These are phyloP conservation scores for Cerastis leucographa DNA, from an alignment of 2,888 invertebrate species.

Conservation along the genomic window DNA sequence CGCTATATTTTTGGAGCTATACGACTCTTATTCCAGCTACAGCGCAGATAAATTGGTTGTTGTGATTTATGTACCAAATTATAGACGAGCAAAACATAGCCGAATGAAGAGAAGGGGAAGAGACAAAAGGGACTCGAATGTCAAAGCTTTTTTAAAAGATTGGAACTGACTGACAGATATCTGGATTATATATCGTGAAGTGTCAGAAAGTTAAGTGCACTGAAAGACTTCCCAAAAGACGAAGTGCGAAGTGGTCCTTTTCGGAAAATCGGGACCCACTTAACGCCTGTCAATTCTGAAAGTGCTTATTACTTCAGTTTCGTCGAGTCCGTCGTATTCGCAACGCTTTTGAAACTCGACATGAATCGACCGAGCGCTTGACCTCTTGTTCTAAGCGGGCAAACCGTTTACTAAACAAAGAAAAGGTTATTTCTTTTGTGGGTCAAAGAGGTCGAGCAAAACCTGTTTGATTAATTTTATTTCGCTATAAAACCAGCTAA, in stretches of 20 bases:
- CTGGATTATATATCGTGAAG: conserved; percentile 36
- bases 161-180: not conserved
- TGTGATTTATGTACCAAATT: conserved; percentile 24
- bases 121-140: not conserved
- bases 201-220: conserved; percentile 33
- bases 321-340: conserved; percentile 15
- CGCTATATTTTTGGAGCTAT: not conserved
- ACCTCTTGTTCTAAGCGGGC: conserved; percentile 26
- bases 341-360: conserved; percentile 19
- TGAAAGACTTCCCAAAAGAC: not conserved
- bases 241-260: conserved; percentile 16
- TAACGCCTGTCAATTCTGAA: conserved; percentile 47
- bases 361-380: conserved; percentile 45
- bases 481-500: conserved; percentile 6
- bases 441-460: conserved; percentile 35
- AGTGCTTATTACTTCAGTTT: conserved; percentile 32
- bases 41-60: conserved; percentile 5
- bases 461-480: conserved; percentile 40
- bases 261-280: conserved; percentile 33
- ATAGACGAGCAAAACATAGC: not conserved
- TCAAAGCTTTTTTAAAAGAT: conserved; percentile 19
- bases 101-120: not conserved
- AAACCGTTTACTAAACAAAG: conserved; percentile 39
- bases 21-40: not conserved
- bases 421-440: conserved; percentile 56